Percentiles rank a stretch among this genome's conserved stretches.
phyloP scores from a whole-genome alignment of 53 echinoderm and acorn worm species.

The Astropecten irregularis region DNA sequence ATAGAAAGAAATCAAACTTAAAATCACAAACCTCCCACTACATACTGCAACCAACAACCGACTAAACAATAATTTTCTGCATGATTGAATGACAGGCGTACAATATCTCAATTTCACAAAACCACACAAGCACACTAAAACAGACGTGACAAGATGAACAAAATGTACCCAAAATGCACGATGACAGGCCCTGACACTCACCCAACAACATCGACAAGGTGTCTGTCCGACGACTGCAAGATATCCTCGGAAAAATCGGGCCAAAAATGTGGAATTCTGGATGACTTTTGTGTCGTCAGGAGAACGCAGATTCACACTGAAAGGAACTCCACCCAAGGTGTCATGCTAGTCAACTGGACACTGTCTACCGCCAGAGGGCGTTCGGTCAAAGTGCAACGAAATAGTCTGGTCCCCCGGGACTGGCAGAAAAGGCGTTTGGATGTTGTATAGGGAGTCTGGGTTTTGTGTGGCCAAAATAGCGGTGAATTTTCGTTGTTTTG shows the following conservation, averaged over 20 bases:
- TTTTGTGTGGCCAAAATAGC: background rate
- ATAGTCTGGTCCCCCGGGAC: too few species aligned
- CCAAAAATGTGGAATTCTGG: slow-evolving; percentile 14
- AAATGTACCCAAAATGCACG: background rate
- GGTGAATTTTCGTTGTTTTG: background rate
- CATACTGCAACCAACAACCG: background rate
- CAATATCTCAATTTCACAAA: background rate
- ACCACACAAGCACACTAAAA: background rate
- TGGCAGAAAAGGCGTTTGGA: too few species aligned
- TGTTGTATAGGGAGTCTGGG: background rate
- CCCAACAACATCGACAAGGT: slow-evolving; percentile 16
- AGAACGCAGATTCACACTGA: background rate
- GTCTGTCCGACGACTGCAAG: background rate
- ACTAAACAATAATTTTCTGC: background rate
- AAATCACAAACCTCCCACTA: background rate
- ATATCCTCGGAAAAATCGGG: too few species aligned
- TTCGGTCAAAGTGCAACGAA: background rate
- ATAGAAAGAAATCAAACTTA: background rate
- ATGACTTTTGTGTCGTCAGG: background rate
- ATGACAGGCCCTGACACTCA: slow-evolving; percentile 12
- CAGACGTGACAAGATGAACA: background rate
- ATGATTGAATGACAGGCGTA: background rate
- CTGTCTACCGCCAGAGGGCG: slow-evolving; percentile 46
- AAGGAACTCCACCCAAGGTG: slow-evolving; percentile 36
- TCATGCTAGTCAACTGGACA: background rate